Evolutionary conservation across 2,888 invertebrate genomes (phyloP), one percentile per base, ranked within the genome.

Genomic region (Antitype chi): DNA sequence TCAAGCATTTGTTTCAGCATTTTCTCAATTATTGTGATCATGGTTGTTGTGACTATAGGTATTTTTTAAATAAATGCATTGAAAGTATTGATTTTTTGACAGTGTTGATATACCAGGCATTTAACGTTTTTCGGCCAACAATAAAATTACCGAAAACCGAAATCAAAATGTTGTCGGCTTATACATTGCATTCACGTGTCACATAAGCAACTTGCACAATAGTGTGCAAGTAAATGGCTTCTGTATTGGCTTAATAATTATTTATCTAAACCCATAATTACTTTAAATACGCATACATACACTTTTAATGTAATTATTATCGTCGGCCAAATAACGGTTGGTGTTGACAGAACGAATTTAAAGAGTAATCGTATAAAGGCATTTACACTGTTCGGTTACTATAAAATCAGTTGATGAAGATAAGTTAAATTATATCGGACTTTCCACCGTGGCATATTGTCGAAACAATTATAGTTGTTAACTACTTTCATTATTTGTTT

Each of bases 281-380:
- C 28, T 67, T 64, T n/a, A n/a, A n/a, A 66, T 17, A 49, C 15
- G 49, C 28, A 32, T 49, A 59, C 11, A 55, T 43, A 47, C 23
- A 80, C 1, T 70, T 82, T 80, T 23, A 70, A 68, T 55, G 70
- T 52, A 82, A 84, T 84, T 68, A 80, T 47, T 74, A 32, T 70
- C 28, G 72, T 25, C 20, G 59, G n/a, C 59, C 85, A 74, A 80
- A 80, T 68, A 85, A 49, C 85, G 66, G 74, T 60, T 84, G 85
- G 38, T 70, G 75, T 68, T 75, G 81, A 55, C 70, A 68, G 43
- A 63, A 70, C 67, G 52, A 74, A 67, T 57, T 70, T 70, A 80
- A 80, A 80, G 67, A 74, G 74, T 74, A 53, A 74, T 80, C 47
- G 62, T 74, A 62, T 80, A 57, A 64, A 64, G 25, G 25, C 53